Evolutionary conservation across 2,888 invertebrate genomes (phyloP), one percentile per base, ranked within the genome.

Genomic region (Tanytarsus gracilentus): DNA sequence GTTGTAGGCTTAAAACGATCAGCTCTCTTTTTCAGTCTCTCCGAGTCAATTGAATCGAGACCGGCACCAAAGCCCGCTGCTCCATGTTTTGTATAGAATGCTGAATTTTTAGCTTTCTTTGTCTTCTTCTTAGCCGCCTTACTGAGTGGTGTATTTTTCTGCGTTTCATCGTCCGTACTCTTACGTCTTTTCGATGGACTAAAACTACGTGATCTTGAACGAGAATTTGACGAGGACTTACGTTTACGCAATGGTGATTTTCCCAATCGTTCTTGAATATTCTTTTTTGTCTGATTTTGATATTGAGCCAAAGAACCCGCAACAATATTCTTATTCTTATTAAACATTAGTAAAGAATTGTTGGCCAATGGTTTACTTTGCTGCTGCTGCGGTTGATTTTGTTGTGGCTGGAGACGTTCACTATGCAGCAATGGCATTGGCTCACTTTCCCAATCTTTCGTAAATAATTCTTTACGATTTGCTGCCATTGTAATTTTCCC

Each of bases 401-500:
- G 50, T 23, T 30, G 55, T 61, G 39, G 67, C 68, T 66, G 66
- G 68, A 71, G 82, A 33, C 86, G 78, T 71, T 88, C 88, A 71
- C 88, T 88, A 69, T 87, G 82, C 60, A 88, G 86, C 72, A 85
- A 88, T 40, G 97, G 97, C 65, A 97, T 79, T 27, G 95, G 90
- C 72, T 98, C 97, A 64, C 82, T 84, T 67, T 87, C 86, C 99
- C 99, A 99, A 76, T 98, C 91, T 69, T 92, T 88, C 1, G 85
- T 84, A 82, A 87, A 87, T 48, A 94, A 79, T 65, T 88, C 87
- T 63, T 91, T 91, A 67, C 87, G 86, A 69, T 87, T 87, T 50
- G 93, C 90, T 14, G 95, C 89, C 61, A 88, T 84, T 58, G 92
- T 93, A 63, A 98, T 87, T 75, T 95, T 90, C 36, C 93, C 93